Percentiles rank a stretch among this genome's conserved stretches.
These are phyloP conservation scores for Empis livida DNA, from an alignment of 2,888 invertebrate genomes.

Conservation along the genomic window DNA sequence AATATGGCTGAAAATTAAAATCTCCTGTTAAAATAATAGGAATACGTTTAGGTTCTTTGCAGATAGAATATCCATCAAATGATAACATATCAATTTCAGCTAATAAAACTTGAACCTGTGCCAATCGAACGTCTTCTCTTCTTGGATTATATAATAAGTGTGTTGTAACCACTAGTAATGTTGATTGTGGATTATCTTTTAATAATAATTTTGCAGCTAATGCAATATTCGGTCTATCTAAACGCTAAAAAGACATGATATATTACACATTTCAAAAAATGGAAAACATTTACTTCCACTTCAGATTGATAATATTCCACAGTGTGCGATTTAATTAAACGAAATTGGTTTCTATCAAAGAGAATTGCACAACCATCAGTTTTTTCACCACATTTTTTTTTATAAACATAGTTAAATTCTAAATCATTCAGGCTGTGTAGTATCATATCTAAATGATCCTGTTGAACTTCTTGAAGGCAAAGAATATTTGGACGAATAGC, in stretches of 20 bases:
- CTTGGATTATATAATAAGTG: slow-evolving; percentile 88
- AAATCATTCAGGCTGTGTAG: slow-evolving; percentile 19
- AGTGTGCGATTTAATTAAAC: slow-evolving; percentile 46
- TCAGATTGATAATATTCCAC: slow-evolving; percentile 54
- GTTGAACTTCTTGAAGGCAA: slow-evolving; percentile 77
- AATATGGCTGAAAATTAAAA: slow-evolving; percentile 71
- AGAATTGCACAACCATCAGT: slow-evolving; percentile 87
- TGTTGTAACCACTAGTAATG: slow-evolving; percentile 77
- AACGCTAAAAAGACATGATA: slow-evolving; percentile 29
- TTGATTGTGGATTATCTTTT: slow-evolving; percentile 35
- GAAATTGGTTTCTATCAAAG: slow-evolving; percentile 55
- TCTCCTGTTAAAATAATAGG: slow-evolving; percentile 88
- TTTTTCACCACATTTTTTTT: slow-evolving; percentile 67
- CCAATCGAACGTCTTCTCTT: slow-evolving; percentile 78
- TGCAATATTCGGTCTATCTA: slow-evolving; percentile 82
- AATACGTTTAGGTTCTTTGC: slow-evolving; percentile 23
- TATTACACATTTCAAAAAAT: neutral
- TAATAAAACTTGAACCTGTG: slow-evolving; percentile 72
- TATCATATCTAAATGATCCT: slow-evolving; percentile 46
- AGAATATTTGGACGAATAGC: slow-evolving; percentile 38
- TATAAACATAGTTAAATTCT: slow-evolving; percentile 66
- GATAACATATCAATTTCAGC: slow-evolving; percentile 74
- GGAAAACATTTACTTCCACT: slow-evolving; percentile 8
- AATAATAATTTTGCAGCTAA: slow-evolving; percentile 61
- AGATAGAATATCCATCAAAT: slow-evolving; percentile 26